These are phyloP conservation scores for Myathropa florea DNA, from an alignment of 2,888 invertebrate species.

Conservation along the genomic window DNA sequence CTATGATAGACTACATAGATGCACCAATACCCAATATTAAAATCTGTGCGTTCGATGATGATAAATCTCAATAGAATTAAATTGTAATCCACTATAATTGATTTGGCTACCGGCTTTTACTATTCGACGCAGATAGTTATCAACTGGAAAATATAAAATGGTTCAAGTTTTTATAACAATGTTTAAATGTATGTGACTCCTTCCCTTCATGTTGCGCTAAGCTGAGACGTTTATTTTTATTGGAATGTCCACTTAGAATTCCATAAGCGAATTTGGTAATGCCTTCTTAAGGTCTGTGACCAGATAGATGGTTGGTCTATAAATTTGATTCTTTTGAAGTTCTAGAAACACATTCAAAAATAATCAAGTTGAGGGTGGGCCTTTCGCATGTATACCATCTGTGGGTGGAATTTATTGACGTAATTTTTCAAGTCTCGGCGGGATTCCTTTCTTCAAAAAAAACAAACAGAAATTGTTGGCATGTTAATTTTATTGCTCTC, in stretches of 20 bases:
- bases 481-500: slow-evolving; percentile 37
- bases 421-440: slow-evolving; percentile 22
- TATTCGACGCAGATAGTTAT: too few species aligned
- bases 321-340: not conserved
- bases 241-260: not conserved
- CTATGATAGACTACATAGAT: too few species aligned
- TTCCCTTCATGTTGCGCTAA: not conserved
- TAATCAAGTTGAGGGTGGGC: slow-evolving; percentile 7
- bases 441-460: slow-evolving; percentile 6
- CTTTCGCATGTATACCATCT: not conserved
- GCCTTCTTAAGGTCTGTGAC: slow-evolving; percentile 12
- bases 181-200: slow-evolving; percentile 27
- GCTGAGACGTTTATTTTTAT: not conserved
- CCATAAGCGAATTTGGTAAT: slow-evolving; percentile 16
- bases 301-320: slow-evolving; percentile 14
- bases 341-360: slow-evolving; percentile 38
- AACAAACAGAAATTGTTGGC: too few species aligned
- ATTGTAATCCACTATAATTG: too few species aligned
- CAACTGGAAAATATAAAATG: too few species aligned
- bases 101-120: too few species aligned
- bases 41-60: too few species aligned
- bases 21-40: too few species aligned
- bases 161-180: too few species aligned
- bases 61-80: too few species aligned
- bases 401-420: slow-evolving; percentile 32